Conservation (phyloP, 1,140 invertebrate genomes). For the Trichonephila inaurata region DNA sequence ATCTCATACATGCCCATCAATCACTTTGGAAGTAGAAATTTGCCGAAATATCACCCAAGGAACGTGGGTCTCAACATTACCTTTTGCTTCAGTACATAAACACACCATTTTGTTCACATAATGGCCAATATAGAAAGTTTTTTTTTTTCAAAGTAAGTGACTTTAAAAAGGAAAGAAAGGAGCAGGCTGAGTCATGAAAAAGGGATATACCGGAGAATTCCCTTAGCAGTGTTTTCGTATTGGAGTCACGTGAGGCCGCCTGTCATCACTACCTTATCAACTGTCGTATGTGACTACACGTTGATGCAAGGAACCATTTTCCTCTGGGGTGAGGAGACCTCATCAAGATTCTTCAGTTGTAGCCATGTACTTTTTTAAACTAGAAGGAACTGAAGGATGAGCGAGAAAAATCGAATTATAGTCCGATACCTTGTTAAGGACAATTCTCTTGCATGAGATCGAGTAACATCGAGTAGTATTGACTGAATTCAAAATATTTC, state of each 20-base stretch:
- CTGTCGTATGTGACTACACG: neutral
- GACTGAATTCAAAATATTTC: too few species aligned
- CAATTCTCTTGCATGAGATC: too few species aligned
- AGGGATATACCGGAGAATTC: neutral
- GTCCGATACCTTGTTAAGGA: neutral
- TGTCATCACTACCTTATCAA: neutral
- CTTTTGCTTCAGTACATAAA: too few species aligned
- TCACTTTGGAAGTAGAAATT: too few species aligned
- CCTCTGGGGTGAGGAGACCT: neutral
- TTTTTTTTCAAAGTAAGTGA: too few species aligned
- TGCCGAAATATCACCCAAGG: too few species aligned
- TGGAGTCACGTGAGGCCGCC: neutral
- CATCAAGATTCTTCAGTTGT: neutral
- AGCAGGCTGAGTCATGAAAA: neutral
- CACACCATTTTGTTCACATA: too few species aligned
- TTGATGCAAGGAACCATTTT: neutral
- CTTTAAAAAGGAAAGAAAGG: neutral
- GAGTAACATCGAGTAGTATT: too few species aligned
- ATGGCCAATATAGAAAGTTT: too few species aligned
- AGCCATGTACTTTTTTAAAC: neutral
- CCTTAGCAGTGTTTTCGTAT: neutral
- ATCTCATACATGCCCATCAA: too few species aligned
- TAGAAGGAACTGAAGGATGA: neutral
- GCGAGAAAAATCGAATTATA: neutral
- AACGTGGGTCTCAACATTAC: too few species aligned